A percentile compares a stretch with the other conserved stretches of the same genome.
phyloP scores from a whole-genome alignment of 1,140 invertebrate genomes.

The Danaus plexippus region DNA sequence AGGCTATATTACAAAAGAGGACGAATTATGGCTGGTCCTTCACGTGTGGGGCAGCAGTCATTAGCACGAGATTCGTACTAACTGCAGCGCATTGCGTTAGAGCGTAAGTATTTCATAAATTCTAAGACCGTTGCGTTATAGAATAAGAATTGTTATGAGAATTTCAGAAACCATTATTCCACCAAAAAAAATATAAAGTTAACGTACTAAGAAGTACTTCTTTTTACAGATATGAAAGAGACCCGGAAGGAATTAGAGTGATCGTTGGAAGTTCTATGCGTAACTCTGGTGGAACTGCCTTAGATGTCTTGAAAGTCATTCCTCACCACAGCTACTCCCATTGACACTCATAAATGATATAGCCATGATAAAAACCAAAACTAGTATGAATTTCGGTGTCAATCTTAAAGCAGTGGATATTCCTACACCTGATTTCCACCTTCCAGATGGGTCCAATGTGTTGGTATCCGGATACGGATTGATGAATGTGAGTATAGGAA shows the following conservation, averaged over 20 bases:
- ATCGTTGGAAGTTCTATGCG: constrained; percentile 45
- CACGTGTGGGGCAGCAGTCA: constrained; percentile 52
- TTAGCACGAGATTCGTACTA: constrained; percentile 34
- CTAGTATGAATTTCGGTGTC: constrained; percentile 34
- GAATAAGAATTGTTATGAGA: constrained; percentile 4
- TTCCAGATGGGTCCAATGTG: constrained; percentile 40
- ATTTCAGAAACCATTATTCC: constrained; percentile 3
- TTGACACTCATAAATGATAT: constrained; percentile 50
- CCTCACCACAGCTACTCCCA: constrained; percentile 39
- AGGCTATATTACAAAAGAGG: constrained; percentile 41
- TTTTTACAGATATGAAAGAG: constrained; percentile 27
- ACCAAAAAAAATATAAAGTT: not conserved
- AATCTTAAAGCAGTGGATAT: constrained; percentile 32
- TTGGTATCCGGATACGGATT: constrained; percentile 59
- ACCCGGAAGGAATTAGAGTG: constrained; percentile 34
- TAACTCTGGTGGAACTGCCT: constrained; percentile 38
- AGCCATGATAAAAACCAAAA: constrained; percentile 33
- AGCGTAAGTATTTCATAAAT: constrained; percentile 30
- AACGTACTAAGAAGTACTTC: not conserved
- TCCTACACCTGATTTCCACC: constrained; percentile 21
- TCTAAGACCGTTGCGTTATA: not conserved
- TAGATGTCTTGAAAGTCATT: constrained; percentile 36
- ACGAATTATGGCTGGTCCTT: constrained; percentile 41
- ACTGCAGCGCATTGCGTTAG: constrained; percentile 57
- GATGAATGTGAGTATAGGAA: constrained; percentile 39